These are phyloP conservation scores for Callithrix jacchus DNA, from an alignment of 2,113 vertebrate genomes.

Conservation along the genomic window DNA sequence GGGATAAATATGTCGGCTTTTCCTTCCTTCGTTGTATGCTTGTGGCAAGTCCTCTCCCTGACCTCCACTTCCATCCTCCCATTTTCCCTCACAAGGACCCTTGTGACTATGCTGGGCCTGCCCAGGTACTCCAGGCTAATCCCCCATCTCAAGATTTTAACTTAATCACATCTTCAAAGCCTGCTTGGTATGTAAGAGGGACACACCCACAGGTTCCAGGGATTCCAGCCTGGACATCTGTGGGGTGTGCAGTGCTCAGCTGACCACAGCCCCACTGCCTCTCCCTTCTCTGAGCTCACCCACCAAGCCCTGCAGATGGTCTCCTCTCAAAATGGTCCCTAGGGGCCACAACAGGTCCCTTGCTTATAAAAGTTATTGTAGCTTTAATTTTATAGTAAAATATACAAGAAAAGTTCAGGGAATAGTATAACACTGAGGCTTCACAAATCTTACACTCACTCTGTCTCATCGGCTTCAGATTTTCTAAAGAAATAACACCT, in stretches of 20 bases:
- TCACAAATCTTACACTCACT: no score
- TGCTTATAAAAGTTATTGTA: not conserved
- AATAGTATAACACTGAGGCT: not conserved
- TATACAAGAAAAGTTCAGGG: no score
- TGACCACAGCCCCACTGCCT: not conserved
- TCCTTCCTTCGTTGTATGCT: no score
- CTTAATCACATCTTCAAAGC: not conserved
- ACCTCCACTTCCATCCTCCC: not conserved
- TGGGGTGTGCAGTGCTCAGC: not conserved
- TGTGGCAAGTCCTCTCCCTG: not conserved
- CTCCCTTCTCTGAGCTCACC: not conserved
- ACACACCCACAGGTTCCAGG: no score
- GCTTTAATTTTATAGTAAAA: not conserved
- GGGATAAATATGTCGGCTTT: no score
- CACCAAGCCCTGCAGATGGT: no score
- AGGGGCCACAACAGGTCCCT: not conserved
- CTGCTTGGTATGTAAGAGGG: not conserved
- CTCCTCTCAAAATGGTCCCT: not conserved
- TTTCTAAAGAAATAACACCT: not conserved
- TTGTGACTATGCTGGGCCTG: no score
- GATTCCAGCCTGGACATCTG: accelerated
- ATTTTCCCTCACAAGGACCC: not conserved
- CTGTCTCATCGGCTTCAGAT: no score
- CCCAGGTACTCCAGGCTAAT: not conserved
- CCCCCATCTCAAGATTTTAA: not conserved